Percentiles rank a stretch among this genome's conserved stretches.
Evolutionary conservation across 2,113 vertebrate genomes (phyloP).

Genomic region (Osmerus eperlanus): DNA sequence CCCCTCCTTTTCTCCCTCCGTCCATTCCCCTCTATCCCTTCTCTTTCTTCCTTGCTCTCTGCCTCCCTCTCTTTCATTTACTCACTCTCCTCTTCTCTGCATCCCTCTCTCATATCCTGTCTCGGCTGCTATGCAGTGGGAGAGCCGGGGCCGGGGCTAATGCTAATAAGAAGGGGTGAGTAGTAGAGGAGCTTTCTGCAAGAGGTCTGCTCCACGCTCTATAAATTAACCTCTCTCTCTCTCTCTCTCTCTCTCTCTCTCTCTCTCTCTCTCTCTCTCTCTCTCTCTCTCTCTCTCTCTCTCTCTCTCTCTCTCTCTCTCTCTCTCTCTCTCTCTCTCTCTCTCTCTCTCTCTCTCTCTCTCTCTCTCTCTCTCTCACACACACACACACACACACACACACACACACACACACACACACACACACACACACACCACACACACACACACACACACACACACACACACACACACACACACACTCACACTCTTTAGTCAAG

Average conservation of each 20-base stretch:
- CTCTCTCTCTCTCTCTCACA: no score
- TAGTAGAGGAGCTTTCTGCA: conserved; percentile 47
- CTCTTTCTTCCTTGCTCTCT: neutral
- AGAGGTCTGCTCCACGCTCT: conserved; percentile 31
- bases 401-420: no score
- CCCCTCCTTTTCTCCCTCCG: neutral
- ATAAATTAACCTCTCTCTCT: conserved; percentile 56
- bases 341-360: no score
- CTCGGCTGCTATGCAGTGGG: neutral
- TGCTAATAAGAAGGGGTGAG: conserved; percentile 58
- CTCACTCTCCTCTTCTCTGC: neutral
- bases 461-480: conserved; percentile 14
- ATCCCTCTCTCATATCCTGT: neutral
- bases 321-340: neutral
- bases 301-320: neutral
- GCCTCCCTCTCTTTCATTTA: neutral
- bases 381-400: no score
- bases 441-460: no score
- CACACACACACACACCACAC: no score
- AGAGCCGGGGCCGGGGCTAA: conserved; percentile 54
- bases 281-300: no score
- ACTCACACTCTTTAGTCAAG: conserved; percentile 7
- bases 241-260: neutral
- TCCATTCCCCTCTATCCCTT: neutral
- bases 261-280: neutral